A percentile compares a stretch with the other conserved stretches of the same genome.
Conservation (phyloP, 1,140 invertebrate genomes). For the Pseudachorutes palmiensis region DNA sequence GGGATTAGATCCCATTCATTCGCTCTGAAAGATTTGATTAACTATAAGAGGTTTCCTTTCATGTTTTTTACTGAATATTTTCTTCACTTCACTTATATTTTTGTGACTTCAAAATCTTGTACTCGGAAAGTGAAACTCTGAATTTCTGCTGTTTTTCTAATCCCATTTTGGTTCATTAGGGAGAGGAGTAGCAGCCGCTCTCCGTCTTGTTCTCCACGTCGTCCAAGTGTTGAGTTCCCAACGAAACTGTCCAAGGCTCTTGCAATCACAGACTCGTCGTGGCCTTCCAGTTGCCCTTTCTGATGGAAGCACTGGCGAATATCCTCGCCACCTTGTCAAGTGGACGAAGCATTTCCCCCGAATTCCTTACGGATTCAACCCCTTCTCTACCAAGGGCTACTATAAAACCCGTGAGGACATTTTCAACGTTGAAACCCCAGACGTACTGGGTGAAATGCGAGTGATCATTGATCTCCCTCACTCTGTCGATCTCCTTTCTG, state of each 20-base stretch:
- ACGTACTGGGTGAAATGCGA: slow-evolving; percentile 30
- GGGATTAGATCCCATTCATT: too few relatives aligned
- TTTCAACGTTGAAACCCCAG: slow-evolving; percentile 29
- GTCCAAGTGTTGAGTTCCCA: not conserved
- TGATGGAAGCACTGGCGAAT: slow-evolving; percentile 25
- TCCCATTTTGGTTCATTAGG: too few relatives aligned
- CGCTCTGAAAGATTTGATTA: too few relatives aligned
- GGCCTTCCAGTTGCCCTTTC: not conserved
- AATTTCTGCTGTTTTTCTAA: too few relatives aligned
- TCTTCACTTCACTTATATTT: too few relatives aligned
- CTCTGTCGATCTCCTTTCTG: not conserved
- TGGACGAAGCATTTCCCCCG: slow-evolving; percentile 31
- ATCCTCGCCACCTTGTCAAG: slow-evolving; percentile 26
- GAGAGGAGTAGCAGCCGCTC: slow-evolving; percentile 1
- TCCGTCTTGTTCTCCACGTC: not conserved
- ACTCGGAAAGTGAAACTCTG: too few relatives aligned
- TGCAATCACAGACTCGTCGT: not conserved
- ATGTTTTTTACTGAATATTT: too few relatives aligned
- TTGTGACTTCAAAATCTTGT: too few relatives aligned
- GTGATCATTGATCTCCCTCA: slow-evolving; percentile 23
- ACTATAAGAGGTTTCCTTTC: too few relatives aligned
- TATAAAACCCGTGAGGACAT: slow-evolving; percentile 35
- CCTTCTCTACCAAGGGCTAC: slow-evolving; percentile 23
- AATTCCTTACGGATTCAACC: slow-evolving; percentile 32
- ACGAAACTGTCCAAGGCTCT: not conserved